These are phyloP conservation scores for Gallinago paraguaiae DNA, from an alignment of 2,113 vertebrate genomes.

Conservation along the genomic window DNA sequence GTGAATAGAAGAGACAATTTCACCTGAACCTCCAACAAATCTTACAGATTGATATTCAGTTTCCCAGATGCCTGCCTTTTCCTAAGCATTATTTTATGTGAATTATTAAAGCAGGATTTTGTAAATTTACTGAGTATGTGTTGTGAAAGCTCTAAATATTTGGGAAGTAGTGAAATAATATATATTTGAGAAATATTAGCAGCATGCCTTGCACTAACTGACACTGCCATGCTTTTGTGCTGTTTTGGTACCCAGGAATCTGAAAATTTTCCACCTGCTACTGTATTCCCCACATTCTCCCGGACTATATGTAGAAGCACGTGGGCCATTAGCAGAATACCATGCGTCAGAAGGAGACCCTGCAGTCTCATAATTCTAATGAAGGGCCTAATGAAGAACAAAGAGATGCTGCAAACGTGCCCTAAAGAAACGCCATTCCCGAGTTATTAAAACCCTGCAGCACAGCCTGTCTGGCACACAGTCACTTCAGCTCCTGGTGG, in stretches of 20 bases:
- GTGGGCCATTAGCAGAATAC: not conserved
- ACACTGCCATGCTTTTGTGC: not conserved
- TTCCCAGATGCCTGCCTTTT: not conserved
- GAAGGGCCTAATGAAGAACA: not conserved
- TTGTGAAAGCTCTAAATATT: not conserved
- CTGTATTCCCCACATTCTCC: not conserved
- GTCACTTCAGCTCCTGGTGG: not conserved
- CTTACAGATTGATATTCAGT: not conserved
- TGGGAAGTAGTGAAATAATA: not conserved
- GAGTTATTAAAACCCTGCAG: not conserved
- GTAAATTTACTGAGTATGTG: not conserved
- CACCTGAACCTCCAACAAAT: not conserved
- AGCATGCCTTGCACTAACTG: not conserved
- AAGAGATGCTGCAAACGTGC: not conserved
- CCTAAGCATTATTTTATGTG: not conserved
- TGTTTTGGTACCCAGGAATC: not conserved
- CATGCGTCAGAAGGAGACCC: not conserved
- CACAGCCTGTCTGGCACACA: not conserved
- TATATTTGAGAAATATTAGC: not conserved
- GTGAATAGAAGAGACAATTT: not conserved
- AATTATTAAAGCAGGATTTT: not conserved
- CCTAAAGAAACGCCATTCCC: not conserved
- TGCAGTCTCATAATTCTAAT: not conserved
- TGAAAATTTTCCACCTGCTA: not conserved
- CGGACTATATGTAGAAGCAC: not conserved